phyloP scores from a whole-genome alignment of 2,113 vertebrate genomes.

The Mungos mungo region DNA sequence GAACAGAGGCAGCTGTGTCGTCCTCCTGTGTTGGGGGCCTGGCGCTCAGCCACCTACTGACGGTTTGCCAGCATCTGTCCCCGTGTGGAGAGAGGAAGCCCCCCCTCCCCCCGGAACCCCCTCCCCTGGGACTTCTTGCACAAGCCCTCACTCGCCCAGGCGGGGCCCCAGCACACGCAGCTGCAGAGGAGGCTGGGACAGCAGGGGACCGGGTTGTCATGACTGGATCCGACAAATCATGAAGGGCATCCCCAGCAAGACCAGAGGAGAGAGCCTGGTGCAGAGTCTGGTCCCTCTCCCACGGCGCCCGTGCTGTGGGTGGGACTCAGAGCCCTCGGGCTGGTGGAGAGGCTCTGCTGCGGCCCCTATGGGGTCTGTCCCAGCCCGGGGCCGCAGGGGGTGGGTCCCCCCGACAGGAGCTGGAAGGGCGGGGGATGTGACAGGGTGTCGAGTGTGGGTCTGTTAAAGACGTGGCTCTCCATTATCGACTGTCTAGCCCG shows the following conservation, averaged over 20 bases:
- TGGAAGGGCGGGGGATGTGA: fast-evolving
- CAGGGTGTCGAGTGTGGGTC: fast-evolving
- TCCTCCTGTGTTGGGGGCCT: too few relatives aligned
- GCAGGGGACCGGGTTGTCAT: background rate
- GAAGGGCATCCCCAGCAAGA: background rate
- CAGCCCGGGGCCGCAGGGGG: background rate
- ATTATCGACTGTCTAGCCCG: fast-evolving
- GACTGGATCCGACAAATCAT: too few relatives aligned
- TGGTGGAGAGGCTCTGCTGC: fast-evolving
- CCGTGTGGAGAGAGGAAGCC: background rate
- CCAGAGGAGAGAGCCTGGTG: background rate
- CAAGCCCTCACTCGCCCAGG: background rate
- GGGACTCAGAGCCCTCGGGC: background rate
- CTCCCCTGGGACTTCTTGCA: background rate
- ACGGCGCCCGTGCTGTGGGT: background rate
- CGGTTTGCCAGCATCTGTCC: background rate
- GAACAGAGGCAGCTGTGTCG: background rate
- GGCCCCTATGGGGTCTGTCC: background rate
- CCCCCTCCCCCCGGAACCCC: background rate
- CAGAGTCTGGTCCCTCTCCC: background rate
- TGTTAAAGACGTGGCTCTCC: fast-evolving
- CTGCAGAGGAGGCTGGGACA: background rate
- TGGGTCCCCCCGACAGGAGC: fast-evolving
- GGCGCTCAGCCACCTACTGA: too few relatives aligned
- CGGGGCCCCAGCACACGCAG: background rate